Base-by-base conservation (phyloP, 2,797 vertebrate genomes). In the Macropodus opercularis region DNA sequence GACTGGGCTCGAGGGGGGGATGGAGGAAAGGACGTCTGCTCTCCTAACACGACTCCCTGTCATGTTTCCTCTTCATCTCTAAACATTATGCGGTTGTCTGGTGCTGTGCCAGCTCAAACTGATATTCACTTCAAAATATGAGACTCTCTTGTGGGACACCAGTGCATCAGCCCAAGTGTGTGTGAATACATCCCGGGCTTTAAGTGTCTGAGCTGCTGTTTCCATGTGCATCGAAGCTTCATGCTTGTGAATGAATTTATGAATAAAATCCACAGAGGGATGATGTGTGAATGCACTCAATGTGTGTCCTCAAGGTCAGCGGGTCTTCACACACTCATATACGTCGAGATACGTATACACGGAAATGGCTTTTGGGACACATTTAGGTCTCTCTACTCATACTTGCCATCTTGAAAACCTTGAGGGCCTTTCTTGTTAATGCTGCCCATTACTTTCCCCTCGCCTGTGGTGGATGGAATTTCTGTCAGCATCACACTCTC, bases 281-380 rank as follows among this genome's bases (percentile, higher is more conserved):
- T 27, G 61, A 10, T 60, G 48, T 54, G 64, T 61, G 67, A 63
- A 80, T 80, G 43, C 40, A 68, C 68, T 77, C 63, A 58, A 46
- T 41, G 14, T 52, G 58, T 68, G 62, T 81, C 69, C 73, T 86
- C 75, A 84, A 89, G 87, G 83, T 89, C 72, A 81, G 18, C 12
- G 48, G 29, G 17, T 51, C 52, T 32, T 35, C 36, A 46, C 36
- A 42, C 32, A 71, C 17, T 26, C 24, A 31, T 10, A 47, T 19
- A 48, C 35, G 23, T 32, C 12, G n/a, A 22, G 39, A 58, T 21
- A n/a, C n/a, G n/a, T n/a, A 55, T 60, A 51, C 14, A 19, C 36
- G 62, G 14, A 54, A 73, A 70, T 53, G 24, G 79, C 63, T 56
- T 43, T 42, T 39, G 58, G 53, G 53, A 63, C 48, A 71, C 40